Evolutionary conservation across 1,140 invertebrate species (phyloP).

Genomic region (Drosophila miranda): DNA sequence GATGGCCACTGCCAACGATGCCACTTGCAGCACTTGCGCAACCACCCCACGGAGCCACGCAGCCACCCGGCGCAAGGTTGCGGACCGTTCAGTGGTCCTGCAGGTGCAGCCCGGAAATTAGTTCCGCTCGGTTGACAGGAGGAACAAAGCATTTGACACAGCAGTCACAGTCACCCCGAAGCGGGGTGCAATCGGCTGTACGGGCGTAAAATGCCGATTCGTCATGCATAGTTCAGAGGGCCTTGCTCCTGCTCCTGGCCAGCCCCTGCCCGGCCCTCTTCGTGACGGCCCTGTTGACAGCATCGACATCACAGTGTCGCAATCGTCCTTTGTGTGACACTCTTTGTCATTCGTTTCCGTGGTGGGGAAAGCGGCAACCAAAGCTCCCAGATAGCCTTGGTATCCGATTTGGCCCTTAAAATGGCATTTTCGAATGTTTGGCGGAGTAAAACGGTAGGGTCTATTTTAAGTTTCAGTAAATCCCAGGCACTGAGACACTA

Average conservation of each 20-base stretch:
- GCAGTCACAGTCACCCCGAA: constrained; percentile 44
- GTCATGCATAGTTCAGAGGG: constrained; percentile 75
- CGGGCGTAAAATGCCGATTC: constrained; percentile 80
- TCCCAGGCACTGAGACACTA: no score
- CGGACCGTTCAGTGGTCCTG: constrained; percentile 49
- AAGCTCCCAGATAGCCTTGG: neutral
- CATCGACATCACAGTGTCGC: constrained; percentile 43
- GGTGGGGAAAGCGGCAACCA: neutral
- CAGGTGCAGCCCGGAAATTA: constrained; percentile 78
- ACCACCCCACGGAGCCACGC: constrained; percentile 8
- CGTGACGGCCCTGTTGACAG: constrained; percentile 52
- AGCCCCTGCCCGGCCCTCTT: neutral
- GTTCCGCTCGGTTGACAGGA: constrained; percentile 78
- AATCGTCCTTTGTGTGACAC: neutral
- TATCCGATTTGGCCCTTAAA: no score
- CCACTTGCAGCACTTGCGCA: constrained; percentile 28
- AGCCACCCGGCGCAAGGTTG: constrained; percentile 49
- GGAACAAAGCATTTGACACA: constrained; percentile 60
- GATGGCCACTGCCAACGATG: constrained; percentile 15
- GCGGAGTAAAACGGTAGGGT: no score
- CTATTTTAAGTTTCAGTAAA: no score
- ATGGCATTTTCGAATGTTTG: no score
- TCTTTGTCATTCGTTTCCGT: no score
- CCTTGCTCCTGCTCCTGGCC: constrained; percentile 16
- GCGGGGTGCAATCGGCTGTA: constrained; percentile 36